Base-by-base conservation (phyloP, 2,797 vertebrate species). In the Spondyliosoma cantharus region DNA sequence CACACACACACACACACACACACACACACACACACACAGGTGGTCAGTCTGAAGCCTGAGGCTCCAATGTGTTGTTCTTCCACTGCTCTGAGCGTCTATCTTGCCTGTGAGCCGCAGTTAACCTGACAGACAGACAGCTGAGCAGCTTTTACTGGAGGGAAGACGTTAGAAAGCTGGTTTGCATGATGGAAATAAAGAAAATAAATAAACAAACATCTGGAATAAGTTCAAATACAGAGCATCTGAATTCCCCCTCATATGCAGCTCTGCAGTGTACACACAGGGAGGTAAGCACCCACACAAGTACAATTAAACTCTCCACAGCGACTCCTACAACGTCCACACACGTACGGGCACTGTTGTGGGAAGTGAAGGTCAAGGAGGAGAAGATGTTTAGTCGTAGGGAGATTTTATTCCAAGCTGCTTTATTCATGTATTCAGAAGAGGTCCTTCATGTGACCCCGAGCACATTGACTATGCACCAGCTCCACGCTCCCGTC, bases 381-480 rank as follows among this genome's bases (percentile, higher is more conserved):
- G 22, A 86, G 59, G 37, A 62, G 43, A 16, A 73, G 57, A 67
- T 64, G 60, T 74, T 79, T 50, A 45, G 69, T 57, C 66, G 45
- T 22, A 29, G 46, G 58, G 65, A 82, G 45, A 27, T 45, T 71
- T 63, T 42, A 25, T 25, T 15, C 8, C n/a, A 32, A 42, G 37
- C 17, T 73, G 77, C 49, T 74, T 69, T 80, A 89, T 92, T 87
- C 80, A 86, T 80, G 73, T 86, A 89, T 89, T 89, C 78, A 69
- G 69, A 64, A 76, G 56, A 82, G 86, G 68, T 79, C 74, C 29
- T 69, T 27, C 57, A 15, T 17, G 59, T 20, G 69, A 85, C 86
- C 86, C 48, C 5, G 54, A 65, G 59, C 25, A 72, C 76, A 89
- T 67, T 50, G 80, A 75, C 71, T 83, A 84, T 74, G 71, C 81